phyloP scores from a whole-genome alignment of 2,113 vertebrate species.

The Micronycteris hirsuta region DNA sequence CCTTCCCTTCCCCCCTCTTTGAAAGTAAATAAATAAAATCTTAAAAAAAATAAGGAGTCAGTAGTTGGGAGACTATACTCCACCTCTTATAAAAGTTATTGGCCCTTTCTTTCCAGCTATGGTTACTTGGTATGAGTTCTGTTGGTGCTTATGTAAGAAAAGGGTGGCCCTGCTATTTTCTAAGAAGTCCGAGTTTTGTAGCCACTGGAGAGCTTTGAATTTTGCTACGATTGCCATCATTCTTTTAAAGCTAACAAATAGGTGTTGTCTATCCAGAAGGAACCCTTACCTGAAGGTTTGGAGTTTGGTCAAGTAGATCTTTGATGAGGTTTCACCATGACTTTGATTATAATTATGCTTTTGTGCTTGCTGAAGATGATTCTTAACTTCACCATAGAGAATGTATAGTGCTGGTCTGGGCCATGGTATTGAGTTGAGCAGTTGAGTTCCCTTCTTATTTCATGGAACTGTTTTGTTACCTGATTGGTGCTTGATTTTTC shows the following conservation, averaged over 20 bases:
- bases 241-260: background rate
- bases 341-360: constrained; percentile 17
- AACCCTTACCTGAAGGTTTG: background rate
- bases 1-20: too few species aligned
- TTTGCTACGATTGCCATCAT: background rate
- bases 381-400: background rate
- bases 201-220: background rate
- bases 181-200: background rate
- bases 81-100: background rate
- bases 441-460: background rate
- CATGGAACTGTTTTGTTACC: background rate
- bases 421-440: background rate
- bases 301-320: background rate
- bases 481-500: background rate
- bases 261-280: background rate
- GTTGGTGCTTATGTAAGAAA: background rate
- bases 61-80: background rate
- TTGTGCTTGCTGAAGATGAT: background rate
- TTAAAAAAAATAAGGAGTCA: too few species aligned
- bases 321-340: background rate
- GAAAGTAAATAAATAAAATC: too few species aligned
- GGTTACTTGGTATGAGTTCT: background rate
- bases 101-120: background rate
- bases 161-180: background rate
- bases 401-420: background rate